These are phyloP conservation scores for Pyrrhia umbra DNA, from an alignment of 2,888 invertebrate genomes.

Conservation along the genomic window DNA sequence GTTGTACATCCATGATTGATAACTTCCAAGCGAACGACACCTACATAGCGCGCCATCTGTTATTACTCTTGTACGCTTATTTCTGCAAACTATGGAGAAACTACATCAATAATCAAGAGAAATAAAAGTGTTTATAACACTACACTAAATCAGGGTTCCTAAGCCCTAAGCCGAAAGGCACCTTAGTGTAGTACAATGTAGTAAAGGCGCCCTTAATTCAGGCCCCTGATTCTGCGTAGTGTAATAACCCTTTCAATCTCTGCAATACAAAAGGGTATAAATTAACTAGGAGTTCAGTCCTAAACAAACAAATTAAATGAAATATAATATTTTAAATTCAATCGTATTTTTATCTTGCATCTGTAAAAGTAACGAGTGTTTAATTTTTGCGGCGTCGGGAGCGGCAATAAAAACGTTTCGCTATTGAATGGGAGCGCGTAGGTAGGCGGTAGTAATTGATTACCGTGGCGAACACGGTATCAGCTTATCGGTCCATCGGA, in stretches of 20 bases:
- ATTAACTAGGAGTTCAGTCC: slow-evolving; percentile 56
- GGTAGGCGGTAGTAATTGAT: slow-evolving; percentile 82
- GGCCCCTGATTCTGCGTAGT: too few species aligned
- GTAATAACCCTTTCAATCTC: too few species aligned
- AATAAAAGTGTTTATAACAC: too few species aligned
- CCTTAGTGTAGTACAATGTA: too few species aligned
- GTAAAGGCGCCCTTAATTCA: too few species aligned
- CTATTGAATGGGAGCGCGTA: slow-evolving; percentile 75
- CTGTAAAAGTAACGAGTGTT: slow-evolving; percentile 78
- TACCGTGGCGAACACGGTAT: slow-evolving; percentile 82
- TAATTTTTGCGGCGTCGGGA: slow-evolving; percentile 80
- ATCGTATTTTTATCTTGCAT: slow-evolving; percentile 77
- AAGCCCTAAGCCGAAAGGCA: too few species aligned
- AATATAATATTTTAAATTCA: slow-evolving; percentile 73
- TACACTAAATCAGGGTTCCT: too few species aligned
- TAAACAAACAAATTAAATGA: slow-evolving; percentile 75
- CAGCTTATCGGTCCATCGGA: slow-evolving; percentile 81
- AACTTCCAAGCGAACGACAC: slow-evolving; percentile 48
- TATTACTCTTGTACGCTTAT: slow-evolving; percentile 36
- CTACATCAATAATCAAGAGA: slow-evolving; percentile 27
- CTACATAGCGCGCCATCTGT: slow-evolving; percentile 30
- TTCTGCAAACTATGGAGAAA: slow-evolving; percentile 16
- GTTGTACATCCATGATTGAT: slow-evolving; percentile 53
- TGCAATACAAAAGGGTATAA: slow-evolving; percentile 49
- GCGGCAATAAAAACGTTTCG: slow-evolving; percentile 81